Conservation (phyloP, 2,113 vertebrate species). For the Nematolebias whitei region DNA sequence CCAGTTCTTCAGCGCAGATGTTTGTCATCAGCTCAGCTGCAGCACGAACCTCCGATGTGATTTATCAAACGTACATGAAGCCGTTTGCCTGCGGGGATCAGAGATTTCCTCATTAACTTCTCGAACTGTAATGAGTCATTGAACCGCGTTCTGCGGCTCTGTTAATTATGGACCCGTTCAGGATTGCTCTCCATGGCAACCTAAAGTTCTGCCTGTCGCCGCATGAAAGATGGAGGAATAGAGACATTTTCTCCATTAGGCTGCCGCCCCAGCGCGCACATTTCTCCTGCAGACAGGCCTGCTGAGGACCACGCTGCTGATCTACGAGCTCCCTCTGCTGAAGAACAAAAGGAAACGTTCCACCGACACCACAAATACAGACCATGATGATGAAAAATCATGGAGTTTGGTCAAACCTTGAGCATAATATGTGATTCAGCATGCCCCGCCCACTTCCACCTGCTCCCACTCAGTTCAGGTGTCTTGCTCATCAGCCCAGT, state of each 20-base stretch:
- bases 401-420: no score
- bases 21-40: constrained; percentile 40
- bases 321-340: constrained; percentile 64
- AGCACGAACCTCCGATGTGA: constrained; percentile 21
- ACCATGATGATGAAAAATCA: no score
- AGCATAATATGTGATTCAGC: no score
- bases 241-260: constrained; percentile 66
- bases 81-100: constrained; percentile 54
- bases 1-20: constrained; percentile 14
- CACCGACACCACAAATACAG: no score
- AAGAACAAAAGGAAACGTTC: background rate
- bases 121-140: constrained; percentile 60
- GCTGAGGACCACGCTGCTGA: background rate
- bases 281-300: constrained; percentile 45
- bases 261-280: constrained; percentile 36
- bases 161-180: constrained; percentile 65
- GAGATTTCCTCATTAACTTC: constrained; percentile 69
- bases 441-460: no score
- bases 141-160: constrained; percentile 51
- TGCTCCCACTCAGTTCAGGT: no score
- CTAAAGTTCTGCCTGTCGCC: constrained; percentile 69
- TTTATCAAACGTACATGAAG: constrained; percentile 45
- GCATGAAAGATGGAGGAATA: constrained; percentile 67
- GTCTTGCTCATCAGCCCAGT: no score
- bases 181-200: constrained; percentile 72